These are phyloP conservation scores for Agriotes lineatus DNA, from an alignment of 2,888 invertebrate species.

Conservation along the genomic window DNA sequence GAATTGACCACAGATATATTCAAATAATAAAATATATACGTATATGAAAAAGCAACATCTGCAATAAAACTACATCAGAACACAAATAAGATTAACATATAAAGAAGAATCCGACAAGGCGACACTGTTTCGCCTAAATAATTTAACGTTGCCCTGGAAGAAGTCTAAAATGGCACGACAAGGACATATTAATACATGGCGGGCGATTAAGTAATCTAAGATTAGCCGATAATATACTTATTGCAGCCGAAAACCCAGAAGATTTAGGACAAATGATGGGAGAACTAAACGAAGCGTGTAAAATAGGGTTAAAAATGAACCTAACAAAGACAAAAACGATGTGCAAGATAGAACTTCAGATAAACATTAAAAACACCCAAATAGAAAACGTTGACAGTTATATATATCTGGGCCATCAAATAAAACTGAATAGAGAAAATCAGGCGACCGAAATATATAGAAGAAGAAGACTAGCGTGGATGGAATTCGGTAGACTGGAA, in stretches of 20 bases:
- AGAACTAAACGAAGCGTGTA: background rate
- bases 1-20: background rate
- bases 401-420: no score
- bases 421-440: no score
- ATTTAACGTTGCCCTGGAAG: background rate
- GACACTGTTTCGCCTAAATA: no score
- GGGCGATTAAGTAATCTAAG: background rate
- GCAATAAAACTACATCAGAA: background rate
- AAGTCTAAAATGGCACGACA: background rate
- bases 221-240: background rate
- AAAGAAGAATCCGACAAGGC: background rate
- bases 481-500: no score
- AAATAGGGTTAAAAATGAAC: background rate
- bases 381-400: no score
- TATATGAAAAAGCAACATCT: background rate
- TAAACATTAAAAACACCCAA: no score
- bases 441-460: no score
- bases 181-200: background rate
- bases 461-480: no score
- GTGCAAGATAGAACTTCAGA: no score
- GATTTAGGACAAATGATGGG: background rate
- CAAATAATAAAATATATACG: background rate
- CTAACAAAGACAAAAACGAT: no score
- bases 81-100: background rate
- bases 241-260: background rate